Evolutionary conservation across 1,140 invertebrate genomes (phyloP).

Genomic region (Euborellia annulipes): DNA sequence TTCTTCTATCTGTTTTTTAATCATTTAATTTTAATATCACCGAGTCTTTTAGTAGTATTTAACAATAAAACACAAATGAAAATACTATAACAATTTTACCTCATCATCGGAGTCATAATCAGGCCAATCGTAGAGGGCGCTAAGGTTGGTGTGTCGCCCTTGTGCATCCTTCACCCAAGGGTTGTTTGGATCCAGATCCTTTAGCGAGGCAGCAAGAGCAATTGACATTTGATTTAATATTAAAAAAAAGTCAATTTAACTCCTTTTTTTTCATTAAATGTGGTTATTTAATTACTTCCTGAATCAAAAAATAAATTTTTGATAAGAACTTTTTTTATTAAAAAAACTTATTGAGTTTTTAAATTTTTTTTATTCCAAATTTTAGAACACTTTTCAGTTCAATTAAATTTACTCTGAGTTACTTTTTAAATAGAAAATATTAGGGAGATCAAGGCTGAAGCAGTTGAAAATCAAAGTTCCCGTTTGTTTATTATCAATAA

Average conservation of each 20-base stretch:
- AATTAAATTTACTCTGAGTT: background rate
- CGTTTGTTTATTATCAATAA: background rate
- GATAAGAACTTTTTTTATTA: background rate
- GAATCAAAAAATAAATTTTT: constrained; percentile 1
- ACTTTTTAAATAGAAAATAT: background rate
- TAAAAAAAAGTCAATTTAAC: no score
- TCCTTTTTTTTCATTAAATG: no score
- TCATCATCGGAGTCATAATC: constrained; percentile 41
- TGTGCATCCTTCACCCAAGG: constrained; percentile 38
- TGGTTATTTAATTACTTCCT: background rate
- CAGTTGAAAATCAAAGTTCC: background rate
- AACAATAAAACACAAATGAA: background rate
- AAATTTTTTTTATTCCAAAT: background rate
- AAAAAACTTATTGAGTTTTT: background rate
- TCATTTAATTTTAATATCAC: no score
- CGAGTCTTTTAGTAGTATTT: background rate
- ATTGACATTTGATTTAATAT: constrained; percentile 23
- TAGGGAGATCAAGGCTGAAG: background rate
- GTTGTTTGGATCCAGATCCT: constrained; percentile 34
- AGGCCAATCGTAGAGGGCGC: constrained; percentile 42
- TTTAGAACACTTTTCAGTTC: constrained; percentile 1
- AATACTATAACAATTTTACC: constrained; percentile 11
- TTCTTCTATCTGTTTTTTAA: background rate
- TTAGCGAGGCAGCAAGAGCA: constrained; percentile 32
- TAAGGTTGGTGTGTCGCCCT: constrained; percentile 36